These are phyloP conservation scores for Palloptera scutellata DNA, from an alignment of 2,888 invertebrate genomes.

Conservation along the genomic window DNA sequence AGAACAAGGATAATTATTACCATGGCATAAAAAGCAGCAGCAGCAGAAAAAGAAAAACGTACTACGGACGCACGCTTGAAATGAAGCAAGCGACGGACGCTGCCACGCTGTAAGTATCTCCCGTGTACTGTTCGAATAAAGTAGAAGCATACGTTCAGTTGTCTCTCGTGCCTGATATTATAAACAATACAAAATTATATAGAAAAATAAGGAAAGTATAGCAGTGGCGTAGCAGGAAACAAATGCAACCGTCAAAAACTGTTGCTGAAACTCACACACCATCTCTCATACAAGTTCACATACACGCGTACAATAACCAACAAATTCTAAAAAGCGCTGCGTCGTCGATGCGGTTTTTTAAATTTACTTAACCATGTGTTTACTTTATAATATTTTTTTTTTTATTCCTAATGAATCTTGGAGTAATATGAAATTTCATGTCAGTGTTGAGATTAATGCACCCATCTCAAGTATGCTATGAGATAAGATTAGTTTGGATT, in stretches of 20 bases:
- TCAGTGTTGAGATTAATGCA: background rate
- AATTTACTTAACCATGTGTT: constrained; percentile 21
- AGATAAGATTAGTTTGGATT: too few relatives aligned
- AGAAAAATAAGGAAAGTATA: background rate
- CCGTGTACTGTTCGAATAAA: too few relatives aligned
- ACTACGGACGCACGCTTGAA: too few relatives aligned
- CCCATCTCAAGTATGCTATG: too few relatives aligned
- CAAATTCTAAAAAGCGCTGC: background rate
- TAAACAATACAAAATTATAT: too few relatives aligned
- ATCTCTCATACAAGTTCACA: background rate
- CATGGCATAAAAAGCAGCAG: background rate
- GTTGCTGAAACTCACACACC: background rate
- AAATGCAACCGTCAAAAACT: background rate
- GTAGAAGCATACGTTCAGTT: too few relatives aligned
- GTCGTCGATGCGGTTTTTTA: constrained; percentile 3
- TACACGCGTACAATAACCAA: constrained; percentile 2
- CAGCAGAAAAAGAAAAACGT: background rate
- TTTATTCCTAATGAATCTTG: constrained; percentile 24
- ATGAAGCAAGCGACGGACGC: too few relatives aligned
- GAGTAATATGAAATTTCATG: background rate
- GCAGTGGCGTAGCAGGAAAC: background rate
- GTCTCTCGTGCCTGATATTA: too few relatives aligned
- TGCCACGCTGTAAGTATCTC: too few relatives aligned
- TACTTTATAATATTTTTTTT: constrained; percentile 21
- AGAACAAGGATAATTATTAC: constrained; percentile 18